Base-by-base conservation (phyloP, 1,140 invertebrate genomes). In the Matsumurasca onukii region DNA sequence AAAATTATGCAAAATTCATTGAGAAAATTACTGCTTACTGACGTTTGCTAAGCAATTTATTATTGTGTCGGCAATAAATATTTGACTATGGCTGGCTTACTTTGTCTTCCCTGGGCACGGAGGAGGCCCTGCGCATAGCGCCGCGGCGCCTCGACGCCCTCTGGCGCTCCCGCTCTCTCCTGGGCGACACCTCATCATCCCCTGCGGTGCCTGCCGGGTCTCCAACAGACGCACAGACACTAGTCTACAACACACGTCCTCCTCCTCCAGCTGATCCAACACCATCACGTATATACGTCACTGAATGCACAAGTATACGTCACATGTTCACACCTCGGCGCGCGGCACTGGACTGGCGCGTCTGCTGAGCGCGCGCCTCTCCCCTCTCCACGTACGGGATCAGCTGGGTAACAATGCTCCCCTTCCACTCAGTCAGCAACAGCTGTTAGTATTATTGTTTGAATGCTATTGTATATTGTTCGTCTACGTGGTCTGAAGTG, bases 81-180 rank as follows among this genome's bases (percentile, higher is more conserved):
- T 39, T 9, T 39, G 34, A 9, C 34, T 39, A 9, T 9, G 17
- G 34, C 34, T 17, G 17, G 34, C 61, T 63, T 45, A 63, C 61
- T 20, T 45, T 12, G 20, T 52, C 22, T n/a, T 27, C 49, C 17
- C 69, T 63, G 3, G 73, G 71, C 5, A 69, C 65, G 2, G 73
- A 73, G 15, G 71, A 73, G 1, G 73, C 73, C 20, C 73, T 49
- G 1, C 69, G 71, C 73, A 73, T 73, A n/a, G 71, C 71, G 0
- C 71, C 71, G 15, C 71, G 48, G 2, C 73, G 63, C 31, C 67
- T 29, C 45, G 63, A 67, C 24, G 67, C 69, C 49, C 73, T 52
- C 62, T 69, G 65, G 24, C 70, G 68, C 25, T 69, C 69, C 51
- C 68, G 51, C 22, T 62, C 68, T 15, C 67, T 39, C n/a, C 69